A percentile compares a stretch with the other conserved stretches of the same genome.
Evolutionary conservation across 2,888 invertebrate genomes (phyloP).

Genomic region (Aplocera efformata): DNA sequence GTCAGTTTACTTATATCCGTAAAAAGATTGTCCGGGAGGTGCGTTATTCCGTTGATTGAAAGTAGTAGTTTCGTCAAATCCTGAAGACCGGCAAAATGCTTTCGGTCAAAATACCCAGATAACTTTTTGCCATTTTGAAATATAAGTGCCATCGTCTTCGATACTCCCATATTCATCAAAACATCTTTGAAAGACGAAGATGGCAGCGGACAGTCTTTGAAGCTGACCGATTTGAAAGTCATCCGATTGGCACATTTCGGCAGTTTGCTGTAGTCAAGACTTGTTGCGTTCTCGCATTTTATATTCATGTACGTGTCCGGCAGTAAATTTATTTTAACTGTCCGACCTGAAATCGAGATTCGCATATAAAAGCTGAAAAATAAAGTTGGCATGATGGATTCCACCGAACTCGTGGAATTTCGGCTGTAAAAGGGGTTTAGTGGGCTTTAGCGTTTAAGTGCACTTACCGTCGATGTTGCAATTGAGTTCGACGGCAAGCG

Average conservation of each 20-base stretch:
- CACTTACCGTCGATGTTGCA: constrained; percentile 75
- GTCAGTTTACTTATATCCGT: constrained; percentile 80
- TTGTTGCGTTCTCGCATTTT: constrained; percentile 64
- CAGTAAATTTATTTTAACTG: constrained; percentile 63
- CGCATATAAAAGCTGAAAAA: constrained; percentile 16
- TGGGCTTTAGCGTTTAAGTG: constrained; percentile 40
- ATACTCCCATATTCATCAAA: constrained; percentile 66
- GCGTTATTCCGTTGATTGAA: constrained; percentile 81
- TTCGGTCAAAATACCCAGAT: constrained; percentile 77
- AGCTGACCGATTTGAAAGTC: constrained; percentile 69
- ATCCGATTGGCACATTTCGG: constrained; percentile 68
- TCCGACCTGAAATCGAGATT: constrained; percentile 58
- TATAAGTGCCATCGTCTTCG: constrained; percentile 74
- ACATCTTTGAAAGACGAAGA: constrained; percentile 70
- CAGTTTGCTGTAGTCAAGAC: constrained; percentile 64
- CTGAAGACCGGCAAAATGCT: constrained; percentile 80
- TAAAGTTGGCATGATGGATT: constrained; percentile 4
- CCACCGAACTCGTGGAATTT: constrained; percentile 4
- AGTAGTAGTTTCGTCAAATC: constrained; percentile 78
- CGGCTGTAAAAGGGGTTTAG: constrained; percentile 35
- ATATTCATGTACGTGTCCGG: constrained; percentile 68
- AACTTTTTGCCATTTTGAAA: constrained; percentile 78
- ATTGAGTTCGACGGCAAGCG: constrained; percentile 69
- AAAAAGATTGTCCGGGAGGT: constrained; percentile 82
- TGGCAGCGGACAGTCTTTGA: constrained; percentile 80